These are phyloP conservation scores for Ispidina lecontei DNA, from an alignment of 2,797 vertebrate genomes.

Conservation along the genomic window DNA sequence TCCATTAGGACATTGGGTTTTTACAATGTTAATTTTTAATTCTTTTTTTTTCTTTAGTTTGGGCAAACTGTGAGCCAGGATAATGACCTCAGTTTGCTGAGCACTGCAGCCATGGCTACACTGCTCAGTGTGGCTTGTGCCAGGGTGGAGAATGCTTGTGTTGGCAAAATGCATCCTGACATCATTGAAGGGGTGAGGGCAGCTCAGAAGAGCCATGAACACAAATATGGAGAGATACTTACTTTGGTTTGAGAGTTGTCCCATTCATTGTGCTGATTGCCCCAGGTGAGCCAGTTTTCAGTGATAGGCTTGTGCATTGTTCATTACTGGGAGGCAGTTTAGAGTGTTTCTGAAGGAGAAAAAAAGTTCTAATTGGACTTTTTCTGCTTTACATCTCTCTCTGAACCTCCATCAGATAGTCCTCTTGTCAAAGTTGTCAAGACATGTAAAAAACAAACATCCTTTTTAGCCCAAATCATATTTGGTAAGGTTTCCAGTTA, in stretches of 20 bases:
- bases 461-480: conserved; percentile 8
- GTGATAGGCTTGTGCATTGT: neutral
- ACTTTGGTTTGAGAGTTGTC: neutral
- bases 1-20: neutral
- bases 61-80: neutral
- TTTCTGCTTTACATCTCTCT: conserved; percentile 2
- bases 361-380: neutral
- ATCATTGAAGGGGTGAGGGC: fast-evolving
- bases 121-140: neutral
- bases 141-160: fast-evolving
- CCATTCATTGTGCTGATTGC: neutral
- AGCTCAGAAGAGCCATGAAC: neutral
- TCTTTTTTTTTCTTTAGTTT: neutral
- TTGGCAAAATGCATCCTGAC: neutral
- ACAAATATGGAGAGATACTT: neutral
- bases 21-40: neutral
- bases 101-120: neutral
- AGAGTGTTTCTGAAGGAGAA: neutral
- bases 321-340: neutral
- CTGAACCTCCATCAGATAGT: neutral
- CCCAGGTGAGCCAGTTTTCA: neutral
- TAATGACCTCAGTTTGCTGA: neutral
- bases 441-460: conserved; percentile 14
- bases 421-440: conserved; percentile 26
- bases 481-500: neutral